These are phyloP conservation scores for Drosophila mimica DNA, from an alignment of 2,888 invertebrate species.

Conservation along the genomic window DNA sequence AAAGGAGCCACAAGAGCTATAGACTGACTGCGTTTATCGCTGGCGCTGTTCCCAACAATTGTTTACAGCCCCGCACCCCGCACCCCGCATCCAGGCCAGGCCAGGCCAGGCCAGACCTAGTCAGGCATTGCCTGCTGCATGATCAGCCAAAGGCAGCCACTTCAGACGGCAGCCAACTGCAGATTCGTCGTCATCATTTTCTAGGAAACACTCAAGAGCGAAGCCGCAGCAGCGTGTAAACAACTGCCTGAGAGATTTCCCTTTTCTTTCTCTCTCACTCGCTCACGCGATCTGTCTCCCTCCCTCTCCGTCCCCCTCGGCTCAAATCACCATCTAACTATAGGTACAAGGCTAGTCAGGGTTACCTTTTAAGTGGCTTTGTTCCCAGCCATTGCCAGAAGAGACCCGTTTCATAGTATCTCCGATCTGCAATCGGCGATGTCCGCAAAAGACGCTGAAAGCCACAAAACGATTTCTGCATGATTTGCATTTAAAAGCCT, in stretches of 20 bases:
- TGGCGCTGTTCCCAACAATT: conserved; percentile 44
- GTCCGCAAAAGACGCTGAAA: conserved; percentile 24
- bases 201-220: conserved; percentile 76
- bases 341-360: conserved; percentile 71
- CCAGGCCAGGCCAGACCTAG: too few relatives aligned
- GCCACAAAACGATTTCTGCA: conserved; percentile 61
- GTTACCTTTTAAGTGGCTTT: conserved; percentile 74
- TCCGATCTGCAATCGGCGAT: conserved; percentile 7
- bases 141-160: conserved; percentile 76
- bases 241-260: conserved; percentile 64
- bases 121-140: conserved; percentile 44
- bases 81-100: neutral
- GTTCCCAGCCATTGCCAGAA: conserved; percentile 52
- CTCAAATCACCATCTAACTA: conserved; percentile 10
- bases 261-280: conserved; percentile 6
- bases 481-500: conserved; percentile 77
- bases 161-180: conserved; percentile 56
- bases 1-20: conserved; percentile 54
- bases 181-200: conserved; percentile 71
- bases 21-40: conserved; percentile 2
- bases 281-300: neutral
- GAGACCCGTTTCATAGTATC: conserved; percentile 12
- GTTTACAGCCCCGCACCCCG: conserved; percentile 25
- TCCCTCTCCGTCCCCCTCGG: neutral
- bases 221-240: conserved; percentile 62